Base-by-base conservation (phyloP, 2,113 vertebrate species). In the Gasterosteus aculeatus region DNA sequence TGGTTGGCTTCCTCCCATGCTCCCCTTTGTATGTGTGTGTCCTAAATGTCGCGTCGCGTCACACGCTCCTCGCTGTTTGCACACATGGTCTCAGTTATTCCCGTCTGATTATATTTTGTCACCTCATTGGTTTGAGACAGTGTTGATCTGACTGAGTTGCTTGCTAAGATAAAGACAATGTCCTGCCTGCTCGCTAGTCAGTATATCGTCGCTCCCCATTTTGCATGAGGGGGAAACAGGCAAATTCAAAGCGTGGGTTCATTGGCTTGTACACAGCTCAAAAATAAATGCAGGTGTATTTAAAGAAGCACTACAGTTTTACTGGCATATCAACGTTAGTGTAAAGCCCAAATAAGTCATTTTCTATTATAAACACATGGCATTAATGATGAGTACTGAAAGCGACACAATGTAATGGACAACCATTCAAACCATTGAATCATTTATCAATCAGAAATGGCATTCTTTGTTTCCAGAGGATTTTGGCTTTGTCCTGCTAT, bases 21-120 rank as follows among this genome's bases (percentile, higher is more conserved):
- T 69, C 29, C 46, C 56, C 66, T 7, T 51, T 51, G 78, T 69
- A 12, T 70, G 61, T 73, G 51, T 63, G 56, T 68, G 57, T 77
- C 75, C 59, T 72, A 75, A 44, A 78, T 86, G 71, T 73, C 63
- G 38, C 22, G 53, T 67, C 71, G 60, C 75, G 70, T 58, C 58
- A 75, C 44, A 71, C 78, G 51, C 22, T 47, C 8, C 46, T 33
- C 5, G 19, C 47, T 26, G 38, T 49, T 61, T 39, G 53, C 72
- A 76, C 4, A 33, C 49, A 51, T 10, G 19, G 7, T 9, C 49
- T 22, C 49, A 3, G 19, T 22, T 41, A 15, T n/a, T 71, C 18
- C 9, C 39, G 42, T 61, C 29, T 65, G 46, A 69, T 49, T 7
- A n/a, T 51, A 29, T 18, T 49, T 42, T 78, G 33, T 63, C 59